Base-by-base conservation (phyloP, 2,113 vertebrate species). In the Proterorhinus semilunaris region DNA sequence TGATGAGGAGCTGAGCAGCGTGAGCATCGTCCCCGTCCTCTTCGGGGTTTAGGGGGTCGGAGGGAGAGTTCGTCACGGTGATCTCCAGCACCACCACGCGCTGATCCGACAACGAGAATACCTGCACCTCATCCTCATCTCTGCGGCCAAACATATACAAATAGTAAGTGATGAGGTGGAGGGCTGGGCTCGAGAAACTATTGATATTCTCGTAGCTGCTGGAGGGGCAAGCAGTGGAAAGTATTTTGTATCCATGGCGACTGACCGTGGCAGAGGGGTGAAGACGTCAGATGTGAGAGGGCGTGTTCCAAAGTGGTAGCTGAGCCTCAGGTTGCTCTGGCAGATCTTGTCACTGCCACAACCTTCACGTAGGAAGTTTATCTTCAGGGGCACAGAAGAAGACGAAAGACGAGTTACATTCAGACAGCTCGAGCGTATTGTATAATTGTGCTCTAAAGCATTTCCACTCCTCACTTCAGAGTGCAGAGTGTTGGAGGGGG, bases 301-400 rank as follows among this genome's bases (percentile, higher is more conserved):
- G 58, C 93, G 91, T 17, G 93, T 86, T 47, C 94, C 94, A 88
- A 96, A 98, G 72, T 87, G 93, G 76, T 93, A 93, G 17, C 6
- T 72, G 62, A 98, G 90, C 91, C 93, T 93, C 76, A 98, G 87
- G 82, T 98, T 97, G 90, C 97, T 98, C 89, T 98, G 96, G 81
- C 97, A 98, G 78, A 96, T 94, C 83, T 94, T 95, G 90, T 98
- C 97, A 0, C 80, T 86, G 13, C 96, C 97, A 21, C 97, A 98
- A 70, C 97, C 97, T 83, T 98, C 94, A 74, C 94, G 92, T 66
- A 96, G 87, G 76, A 98, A 98, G 84, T 97, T 93, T 63, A 98
- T 94, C 97, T 97, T 69, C 43, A 80, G 11, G 63, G 55, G 15
- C 0, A 67, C 65, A 81, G 0, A 4, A 81, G 49, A 70, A 16